These are phyloP conservation scores for Hephaestus fuliginosus DNA, from an alignment of 2,797 vertebrate genomes.

Conservation along the genomic window DNA sequence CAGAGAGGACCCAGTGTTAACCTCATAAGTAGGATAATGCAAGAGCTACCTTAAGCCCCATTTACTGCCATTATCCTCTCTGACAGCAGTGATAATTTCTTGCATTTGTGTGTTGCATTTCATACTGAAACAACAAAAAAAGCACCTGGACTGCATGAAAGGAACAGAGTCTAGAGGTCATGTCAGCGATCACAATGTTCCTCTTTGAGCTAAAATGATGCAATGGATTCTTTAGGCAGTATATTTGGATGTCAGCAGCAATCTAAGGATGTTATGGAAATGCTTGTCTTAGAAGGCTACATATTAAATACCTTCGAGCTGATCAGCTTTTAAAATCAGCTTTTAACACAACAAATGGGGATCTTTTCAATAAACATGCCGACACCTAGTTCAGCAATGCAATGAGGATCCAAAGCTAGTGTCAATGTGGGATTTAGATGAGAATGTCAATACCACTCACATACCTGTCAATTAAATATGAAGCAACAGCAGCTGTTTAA, in stretches of 20 bases:
- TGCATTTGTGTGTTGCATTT: slow-evolving; percentile 16
- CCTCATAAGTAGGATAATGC: slow-evolving; percentile 48
- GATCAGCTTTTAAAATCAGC: background rate
- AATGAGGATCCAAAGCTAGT: background rate
- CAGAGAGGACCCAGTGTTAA: slow-evolving; percentile 27
- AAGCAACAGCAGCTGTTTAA: background rate
- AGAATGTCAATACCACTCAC: background rate
- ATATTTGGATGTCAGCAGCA: background rate
- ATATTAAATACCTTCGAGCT: slow-evolving; percentile 4
- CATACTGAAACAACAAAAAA: slow-evolving; percentile 9
- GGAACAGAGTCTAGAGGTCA: background rate
- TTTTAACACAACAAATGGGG: background rate
- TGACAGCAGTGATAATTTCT: slow-evolving; percentile 3
- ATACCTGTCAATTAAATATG: background rate
- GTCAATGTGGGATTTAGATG: background rate
- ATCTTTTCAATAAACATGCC: background rate
- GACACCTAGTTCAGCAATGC: background rate
- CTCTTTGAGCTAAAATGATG: slow-evolving; percentile 13
- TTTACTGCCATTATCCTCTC: background rate
- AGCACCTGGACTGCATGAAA: background rate
- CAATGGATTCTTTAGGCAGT: background rate
- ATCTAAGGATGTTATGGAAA: slow-evolving; percentile 4
- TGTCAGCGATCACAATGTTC: slow-evolving; percentile 2
- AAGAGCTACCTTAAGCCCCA: too few species aligned
- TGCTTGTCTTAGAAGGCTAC: background rate